phyloP scores from a whole-genome alignment of 2,888 invertebrate species.

The Acutogordius australiensis region DNA sequence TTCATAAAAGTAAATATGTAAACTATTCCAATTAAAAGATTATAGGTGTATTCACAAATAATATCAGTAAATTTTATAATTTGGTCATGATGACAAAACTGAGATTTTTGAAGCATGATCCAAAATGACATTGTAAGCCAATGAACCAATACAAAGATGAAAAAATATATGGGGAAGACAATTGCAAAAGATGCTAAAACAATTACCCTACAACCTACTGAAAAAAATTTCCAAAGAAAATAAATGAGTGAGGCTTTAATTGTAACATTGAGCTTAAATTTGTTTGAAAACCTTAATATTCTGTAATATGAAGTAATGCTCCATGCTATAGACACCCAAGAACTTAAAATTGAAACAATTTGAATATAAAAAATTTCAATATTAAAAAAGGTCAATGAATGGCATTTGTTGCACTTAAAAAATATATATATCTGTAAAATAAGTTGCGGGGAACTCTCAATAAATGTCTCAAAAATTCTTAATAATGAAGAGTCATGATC shows the following conservation, averaged over 20 bases:
- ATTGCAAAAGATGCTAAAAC: not conserved
- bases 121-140: conserved; percentile 3
- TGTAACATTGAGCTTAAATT: not conserved
- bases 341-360: not conserved
- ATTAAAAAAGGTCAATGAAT: not conserved
- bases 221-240: conserved; percentile 6
- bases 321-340: conserved; percentile 9
- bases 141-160: not conserved
- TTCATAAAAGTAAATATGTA: conserved; percentile 6
- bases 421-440: conserved; percentile 9
- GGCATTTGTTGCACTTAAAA: not conserved
- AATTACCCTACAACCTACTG: not conserved
- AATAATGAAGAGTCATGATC: conserved; percentile 5
- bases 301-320: conserved; percentile 9
- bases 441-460: not conserved
- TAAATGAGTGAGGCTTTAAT: conserved; percentile 1
- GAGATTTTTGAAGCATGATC: not conserved
- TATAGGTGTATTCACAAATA: not conserved
- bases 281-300: conserved; percentile 4
- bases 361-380: conserved; percentile 7
- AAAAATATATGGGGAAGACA: not conserved
- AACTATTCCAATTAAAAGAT: not conserved
- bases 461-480: conserved; percentile 7
- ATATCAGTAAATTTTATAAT: not conserved
- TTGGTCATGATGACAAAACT: not conserved